Conservation (phyloP, 2,113 vertebrate genomes). For the Festucalex cinctus region DNA sequence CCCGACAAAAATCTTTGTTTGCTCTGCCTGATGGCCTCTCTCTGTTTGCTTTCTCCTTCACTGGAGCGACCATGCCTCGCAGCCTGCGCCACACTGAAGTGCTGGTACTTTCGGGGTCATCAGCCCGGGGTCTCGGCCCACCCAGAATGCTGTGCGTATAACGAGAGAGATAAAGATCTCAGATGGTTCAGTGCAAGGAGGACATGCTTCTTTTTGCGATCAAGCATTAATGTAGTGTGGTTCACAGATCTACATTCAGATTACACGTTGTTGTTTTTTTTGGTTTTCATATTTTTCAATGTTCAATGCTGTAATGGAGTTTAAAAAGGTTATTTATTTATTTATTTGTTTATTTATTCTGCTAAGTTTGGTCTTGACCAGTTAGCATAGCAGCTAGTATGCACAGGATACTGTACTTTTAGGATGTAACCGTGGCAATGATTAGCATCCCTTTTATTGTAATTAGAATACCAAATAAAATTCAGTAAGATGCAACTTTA, state of each 20-base stretch:
- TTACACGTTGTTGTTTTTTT: constrained; percentile 14
- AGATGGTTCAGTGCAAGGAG: constrained; percentile 22
- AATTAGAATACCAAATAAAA: too few species aligned
- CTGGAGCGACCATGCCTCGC: constrained; percentile 45
- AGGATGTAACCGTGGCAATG: too few species aligned
- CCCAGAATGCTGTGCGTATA: constrained; percentile 37
- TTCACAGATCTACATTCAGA: constrained; percentile 30
- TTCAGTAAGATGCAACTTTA: too few species aligned
- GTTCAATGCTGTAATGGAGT: neutral
- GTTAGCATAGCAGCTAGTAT: too few species aligned
- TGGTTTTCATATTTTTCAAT: too few species aligned
- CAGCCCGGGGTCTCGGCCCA: constrained; percentile 48
- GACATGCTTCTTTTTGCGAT: constrained; percentile 16
- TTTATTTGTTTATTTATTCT: too few species aligned
- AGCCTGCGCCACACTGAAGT: constrained; percentile 39
- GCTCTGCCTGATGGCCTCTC: constrained; percentile 56
- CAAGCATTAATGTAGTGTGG: constrained; percentile 17
- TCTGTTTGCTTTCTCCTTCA: constrained; percentile 66
- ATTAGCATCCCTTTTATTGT: too few species aligned
- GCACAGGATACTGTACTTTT: too few species aligned
- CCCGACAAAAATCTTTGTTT: constrained; percentile 48
- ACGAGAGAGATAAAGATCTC: constrained; percentile 31
- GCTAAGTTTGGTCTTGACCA: too few species aligned
- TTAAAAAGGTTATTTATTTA: neutral
- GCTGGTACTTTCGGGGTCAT: constrained; percentile 45